A percentile compares a stretch with the other conserved stretches of the same genome.
Evolutionary conservation across 2,113 vertebrate species (phyloP).

Genomic region (Picathartes gymnocephalus): DNA sequence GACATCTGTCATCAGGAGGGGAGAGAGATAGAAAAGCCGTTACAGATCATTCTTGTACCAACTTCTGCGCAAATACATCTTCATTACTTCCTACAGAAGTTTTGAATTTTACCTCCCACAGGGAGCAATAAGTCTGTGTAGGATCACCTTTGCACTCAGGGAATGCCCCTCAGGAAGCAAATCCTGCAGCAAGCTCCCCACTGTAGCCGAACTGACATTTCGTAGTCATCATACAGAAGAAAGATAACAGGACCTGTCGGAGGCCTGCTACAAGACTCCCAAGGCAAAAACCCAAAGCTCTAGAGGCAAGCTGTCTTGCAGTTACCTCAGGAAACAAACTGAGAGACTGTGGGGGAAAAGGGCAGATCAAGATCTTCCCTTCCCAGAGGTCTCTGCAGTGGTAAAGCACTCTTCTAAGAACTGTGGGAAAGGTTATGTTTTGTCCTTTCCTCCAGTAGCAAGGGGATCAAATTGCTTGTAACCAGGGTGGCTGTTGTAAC

Average conservation of each 20-base stretch:
- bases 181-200: neutral
- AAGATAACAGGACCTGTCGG: neutral
- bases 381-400: neutral
- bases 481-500: neutral
- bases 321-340: neutral
- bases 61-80: neutral
- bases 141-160: neutral
- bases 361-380: neutral
- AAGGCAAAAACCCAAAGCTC: neutral
- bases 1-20: neutral
- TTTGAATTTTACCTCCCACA: neutral
- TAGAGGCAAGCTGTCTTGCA: neutral
- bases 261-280: neutral
- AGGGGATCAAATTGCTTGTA: neutral
- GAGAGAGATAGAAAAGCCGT: neutral
- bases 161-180: neutral
- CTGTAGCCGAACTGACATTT: neutral
- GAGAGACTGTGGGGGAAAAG: accelerated
- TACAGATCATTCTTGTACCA: neutral
- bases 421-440: neutral
- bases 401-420: neutral
- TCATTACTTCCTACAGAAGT: neutral
- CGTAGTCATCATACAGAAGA: neutral
- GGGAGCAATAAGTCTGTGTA: neutral
- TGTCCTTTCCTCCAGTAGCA: neutral